These are phyloP conservation scores for Rhyacophila evoluta DNA, from an alignment of 2,888 invertebrate species.

Conservation along the genomic window DNA sequence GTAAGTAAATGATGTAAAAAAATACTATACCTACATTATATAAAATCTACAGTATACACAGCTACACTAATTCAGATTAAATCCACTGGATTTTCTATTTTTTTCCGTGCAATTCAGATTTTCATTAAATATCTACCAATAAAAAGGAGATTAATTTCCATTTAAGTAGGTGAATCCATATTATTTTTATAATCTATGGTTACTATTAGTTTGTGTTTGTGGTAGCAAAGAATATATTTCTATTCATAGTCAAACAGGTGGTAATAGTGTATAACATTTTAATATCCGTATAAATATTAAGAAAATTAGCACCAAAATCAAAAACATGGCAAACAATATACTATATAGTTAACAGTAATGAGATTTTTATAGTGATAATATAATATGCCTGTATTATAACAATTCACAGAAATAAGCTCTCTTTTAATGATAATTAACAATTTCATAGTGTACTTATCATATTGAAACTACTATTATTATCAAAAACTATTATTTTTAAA, in stretches of 20 bases:
- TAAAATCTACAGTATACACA: slow-evolving; percentile 18
- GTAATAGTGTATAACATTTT: background rate
- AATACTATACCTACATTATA: slow-evolving; percentile 7
- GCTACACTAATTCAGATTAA: background rate
- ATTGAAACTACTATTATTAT: slow-evolving; percentile 5
- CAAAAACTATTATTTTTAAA: background rate
- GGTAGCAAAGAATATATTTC: background rate
- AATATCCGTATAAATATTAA: background rate
- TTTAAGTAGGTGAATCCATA: background rate
- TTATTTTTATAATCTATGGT: background rate
- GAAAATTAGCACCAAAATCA: background rate
- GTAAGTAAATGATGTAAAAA: background rate
- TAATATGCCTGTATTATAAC: background rate
- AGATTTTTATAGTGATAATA: slow-evolving; percentile 10
- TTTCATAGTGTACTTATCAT: background rate
- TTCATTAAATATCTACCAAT: background rate
- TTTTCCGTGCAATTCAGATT: background rate
- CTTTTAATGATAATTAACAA: background rate
- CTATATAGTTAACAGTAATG: background rate
- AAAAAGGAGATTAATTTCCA: background rate
- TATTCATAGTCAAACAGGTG: background rate
- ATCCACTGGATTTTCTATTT: background rate
- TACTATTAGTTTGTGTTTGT: background rate
- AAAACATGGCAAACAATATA: background rate
- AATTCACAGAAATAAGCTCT: background rate